phyloP scores from a whole-genome alignment of 2,113 vertebrate genomes.

The Xiphophorus hellerii region DNA sequence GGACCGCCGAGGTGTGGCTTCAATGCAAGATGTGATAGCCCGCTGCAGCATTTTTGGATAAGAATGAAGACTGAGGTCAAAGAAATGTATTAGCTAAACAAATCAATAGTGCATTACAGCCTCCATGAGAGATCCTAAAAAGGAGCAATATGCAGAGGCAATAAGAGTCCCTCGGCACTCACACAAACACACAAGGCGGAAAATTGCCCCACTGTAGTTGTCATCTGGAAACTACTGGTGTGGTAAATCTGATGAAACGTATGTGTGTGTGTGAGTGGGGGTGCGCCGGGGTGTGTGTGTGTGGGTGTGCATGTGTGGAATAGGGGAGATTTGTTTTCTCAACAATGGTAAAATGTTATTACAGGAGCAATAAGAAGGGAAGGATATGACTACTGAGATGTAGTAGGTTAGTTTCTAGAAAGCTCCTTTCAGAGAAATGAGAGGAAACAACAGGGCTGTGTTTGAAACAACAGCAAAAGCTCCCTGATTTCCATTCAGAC shows the following conservation, averaged over 20 bases:
- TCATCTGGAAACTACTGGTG: slow-evolving; percentile 40
- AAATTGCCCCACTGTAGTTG: slow-evolving; percentile 40
- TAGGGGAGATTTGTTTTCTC: slow-evolving; percentile 60
- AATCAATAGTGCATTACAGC: slow-evolving; percentile 76
- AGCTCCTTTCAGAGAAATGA: slow-evolving; percentile 10
- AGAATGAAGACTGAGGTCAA: slow-evolving; percentile 36
- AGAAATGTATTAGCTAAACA: slow-evolving; percentile 72
- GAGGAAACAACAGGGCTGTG: slow-evolving; percentile 12
- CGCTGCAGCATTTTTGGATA: slow-evolving; percentile 18
- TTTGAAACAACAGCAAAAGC: slow-evolving; percentile 8
- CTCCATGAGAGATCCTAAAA: slow-evolving; percentile 54
- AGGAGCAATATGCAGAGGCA: slow-evolving; percentile 55
- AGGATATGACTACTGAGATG: slow-evolving; percentile 22
- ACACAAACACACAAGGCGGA: slow-evolving; percentile 26
- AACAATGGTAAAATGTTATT: slow-evolving; percentile 63
- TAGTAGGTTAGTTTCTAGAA: slow-evolving; percentile 11
- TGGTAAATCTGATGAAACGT: slow-evolving; percentile 59
- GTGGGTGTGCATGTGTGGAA: slow-evolving; percentile 17
- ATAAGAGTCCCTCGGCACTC: slow-evolving; percentile 37
- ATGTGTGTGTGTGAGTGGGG: background rate
- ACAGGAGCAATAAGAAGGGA: slow-evolving; percentile 49
- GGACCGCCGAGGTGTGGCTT: slow-evolving; percentile 31
- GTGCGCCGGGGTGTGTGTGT: background rate
- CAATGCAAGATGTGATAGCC: slow-evolving; percentile 22
- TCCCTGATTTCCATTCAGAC: slow-evolving; percentile 11